Evolutionary conservation across 2,888 invertebrate genomes (phyloP), one percentile per base, ranked within the genome.

Genomic region (Exephanes ischioxanthus): DNA sequence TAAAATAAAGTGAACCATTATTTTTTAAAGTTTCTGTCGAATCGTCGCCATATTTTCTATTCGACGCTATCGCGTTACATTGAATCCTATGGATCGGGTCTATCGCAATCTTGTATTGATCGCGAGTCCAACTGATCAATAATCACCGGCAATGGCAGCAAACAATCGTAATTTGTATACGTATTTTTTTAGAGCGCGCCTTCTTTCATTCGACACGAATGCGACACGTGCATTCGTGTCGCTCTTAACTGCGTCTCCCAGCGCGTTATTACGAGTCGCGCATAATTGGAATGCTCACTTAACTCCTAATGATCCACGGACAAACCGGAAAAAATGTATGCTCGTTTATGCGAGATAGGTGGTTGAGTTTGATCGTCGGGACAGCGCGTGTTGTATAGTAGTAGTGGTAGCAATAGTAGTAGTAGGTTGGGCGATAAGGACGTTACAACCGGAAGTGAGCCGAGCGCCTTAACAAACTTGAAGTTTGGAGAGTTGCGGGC

Each of bases 391-490:
- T 30, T 3, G 37, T n/a, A 37, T 0, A n/a, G 16, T n/a, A 6
- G 63, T 63, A 33, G 63, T 7, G 16, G 19, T 2, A 2, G 61
- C 11, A 3, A 6, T 19, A 3, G 6, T 63, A 30, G 2, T 30
- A 6, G 11, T 71, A 58, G 63, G 33, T 71, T 63, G 33, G 30
- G 45, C 76, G 81, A 82, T 77, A 82, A 77, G 71, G 66, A 82
- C 71, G 71, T 82, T 77, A 77, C 66, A 51, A 71, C 66, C 33
- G 76, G 71, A 77, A 72, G 45, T 33, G 26, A 82, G 71, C 77
- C 63, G 71, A 77, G 66, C 66, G 7, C 48, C 77, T 82, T 58
- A 71, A 66, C 55, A 77, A 82, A 82, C 77, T 82, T 48, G 9
- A 77, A 68, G 77, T 71, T 77, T 53, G 55, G n/a, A 66, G 63